Conservation (phyloP, 2,797 vertebrate genomes). For the Kryptolebias ocellatus region DNA sequence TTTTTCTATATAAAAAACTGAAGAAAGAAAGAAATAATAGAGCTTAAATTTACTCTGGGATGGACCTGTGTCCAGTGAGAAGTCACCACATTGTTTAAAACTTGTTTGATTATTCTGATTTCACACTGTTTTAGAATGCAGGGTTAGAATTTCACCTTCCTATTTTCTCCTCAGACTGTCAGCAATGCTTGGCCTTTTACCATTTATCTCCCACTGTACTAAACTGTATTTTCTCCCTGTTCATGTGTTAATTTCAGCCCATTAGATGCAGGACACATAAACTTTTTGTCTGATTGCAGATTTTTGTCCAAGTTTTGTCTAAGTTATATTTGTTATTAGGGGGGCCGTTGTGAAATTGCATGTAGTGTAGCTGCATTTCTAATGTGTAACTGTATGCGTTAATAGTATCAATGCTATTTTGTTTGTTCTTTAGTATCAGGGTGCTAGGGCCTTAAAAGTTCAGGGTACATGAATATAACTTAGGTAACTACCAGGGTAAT, state of each 20-base stretch:
- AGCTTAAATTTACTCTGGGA: neutral
- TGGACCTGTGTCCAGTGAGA: neutral
- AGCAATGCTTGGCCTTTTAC: constrained; percentile 65
- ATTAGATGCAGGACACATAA: constrained; percentile 67
- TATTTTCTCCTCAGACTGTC: constrained; percentile 73
- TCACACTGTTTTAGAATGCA: constrained; percentile 77
- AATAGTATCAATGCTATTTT: neutral
- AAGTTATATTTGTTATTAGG: constrained; percentile 9
- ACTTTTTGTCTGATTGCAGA: constrained; percentile 26
- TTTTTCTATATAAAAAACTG: too few relatives aligned
- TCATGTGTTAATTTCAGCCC: constrained; percentile 51
- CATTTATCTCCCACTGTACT: constrained; percentile 69
- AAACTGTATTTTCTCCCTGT: constrained; percentile 57
- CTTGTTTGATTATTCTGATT: constrained; percentile 68
- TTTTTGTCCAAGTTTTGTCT: constrained; percentile 55
- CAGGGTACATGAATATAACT: too few relatives aligned
- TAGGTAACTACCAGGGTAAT: too few relatives aligned
- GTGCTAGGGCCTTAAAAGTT: neutral
- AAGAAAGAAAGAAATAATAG: too few relatives aligned
- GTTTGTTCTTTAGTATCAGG: neutral
- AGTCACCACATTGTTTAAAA: constrained; percentile 59
- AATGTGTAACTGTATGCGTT: neutral
- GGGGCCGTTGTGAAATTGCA: constrained; percentile 6
- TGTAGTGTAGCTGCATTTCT: neutral
- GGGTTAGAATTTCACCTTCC: constrained; percentile 78